Evolutionary conservation across 2,888 invertebrate genomes (phyloP), one percentile per base, ranked within the genome.

Genomic region (Ctenicera cuprea): DNA sequence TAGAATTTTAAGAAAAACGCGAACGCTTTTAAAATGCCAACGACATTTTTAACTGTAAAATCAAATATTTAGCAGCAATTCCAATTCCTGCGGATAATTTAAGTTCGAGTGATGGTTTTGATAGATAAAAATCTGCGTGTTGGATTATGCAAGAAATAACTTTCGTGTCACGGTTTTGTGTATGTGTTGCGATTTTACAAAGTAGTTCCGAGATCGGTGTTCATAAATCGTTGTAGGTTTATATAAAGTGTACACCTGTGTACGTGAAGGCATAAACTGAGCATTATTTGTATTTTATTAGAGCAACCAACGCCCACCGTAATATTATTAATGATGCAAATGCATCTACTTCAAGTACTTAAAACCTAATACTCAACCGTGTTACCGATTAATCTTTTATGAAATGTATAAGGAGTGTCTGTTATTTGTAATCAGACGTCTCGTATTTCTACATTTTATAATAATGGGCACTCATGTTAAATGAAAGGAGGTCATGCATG

Each of bases 261-360:
- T 62, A 66, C 59, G 38, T 45, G 65, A 63, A 64, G 62, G 57
- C 68, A 72, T 63, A 72, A 62, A 72, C 66, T 67, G 50, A 38
- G 62, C 63, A 61, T 70, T 61, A 62, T 71, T 74, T 66, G 54
- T 71, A 67, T 71, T 71, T 71, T 74, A 74, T 71, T 74, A 67
- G 50, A 71, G 48, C 61, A 66, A 54, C 52, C 37, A 67, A 71
- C 74, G 74, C 74, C 74, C 59, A 74, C 74, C 14, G 54, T 41
- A 63, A 57, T 71, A 71, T 74, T 74, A 74, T 67, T 74, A 71
- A 74, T 71, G 74, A 67, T 67, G 43, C 71, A 67, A 63, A 74
- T 74, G 74, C 71, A 71, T 74, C 67, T 57, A 71, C 71, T 66
- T 67, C 64, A 64, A 69, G 69, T 67, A 71, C 71, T 74, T 71